phyloP scores from a whole-genome alignment of 2,113 vertebrate genomes.

The Ondatra zibethicus region DNA sequence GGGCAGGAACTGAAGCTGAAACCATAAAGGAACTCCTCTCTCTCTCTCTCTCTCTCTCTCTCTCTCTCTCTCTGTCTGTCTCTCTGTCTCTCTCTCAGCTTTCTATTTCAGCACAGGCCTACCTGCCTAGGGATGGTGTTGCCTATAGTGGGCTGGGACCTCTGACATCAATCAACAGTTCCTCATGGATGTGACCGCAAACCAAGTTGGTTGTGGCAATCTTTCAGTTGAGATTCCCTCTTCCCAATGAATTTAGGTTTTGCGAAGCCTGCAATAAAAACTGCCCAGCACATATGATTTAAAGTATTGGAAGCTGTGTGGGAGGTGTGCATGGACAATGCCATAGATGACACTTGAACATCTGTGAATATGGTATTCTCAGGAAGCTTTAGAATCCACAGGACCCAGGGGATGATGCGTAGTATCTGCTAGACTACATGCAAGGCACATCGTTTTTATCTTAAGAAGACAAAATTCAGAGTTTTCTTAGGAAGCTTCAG shows the following conservation, averaged over 20 bases:
- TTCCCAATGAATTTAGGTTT: neutral
- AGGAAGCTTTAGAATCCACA: neutral
- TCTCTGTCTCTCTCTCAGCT: neutral
- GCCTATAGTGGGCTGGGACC: neutral
- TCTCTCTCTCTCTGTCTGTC: neutral
- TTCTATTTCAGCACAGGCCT: neutral
- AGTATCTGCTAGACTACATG: slow-evolving; percentile 31
- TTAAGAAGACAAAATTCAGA: neutral
- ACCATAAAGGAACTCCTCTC: neutral
- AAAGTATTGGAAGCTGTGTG: neutral
- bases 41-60: neutral
- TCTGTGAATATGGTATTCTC: too few relatives aligned
- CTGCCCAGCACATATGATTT: neutral
- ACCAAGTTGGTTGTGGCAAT: neutral
- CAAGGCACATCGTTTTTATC: neutral
- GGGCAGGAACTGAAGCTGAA: neutral
- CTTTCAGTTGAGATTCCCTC: neutral
- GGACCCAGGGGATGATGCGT: neutral
- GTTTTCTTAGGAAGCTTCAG: neutral
- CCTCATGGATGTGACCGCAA: neutral
- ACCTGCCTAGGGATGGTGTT: neutral
- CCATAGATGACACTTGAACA: neutral
- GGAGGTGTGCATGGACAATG: neutral
- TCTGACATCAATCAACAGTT: neutral
- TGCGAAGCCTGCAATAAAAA: neutral